These are phyloP conservation scores for Scaptodrosophila latifasciaeformis DNA, from an alignment of 2,888 invertebrate genomes.

Conservation along the genomic window DNA sequence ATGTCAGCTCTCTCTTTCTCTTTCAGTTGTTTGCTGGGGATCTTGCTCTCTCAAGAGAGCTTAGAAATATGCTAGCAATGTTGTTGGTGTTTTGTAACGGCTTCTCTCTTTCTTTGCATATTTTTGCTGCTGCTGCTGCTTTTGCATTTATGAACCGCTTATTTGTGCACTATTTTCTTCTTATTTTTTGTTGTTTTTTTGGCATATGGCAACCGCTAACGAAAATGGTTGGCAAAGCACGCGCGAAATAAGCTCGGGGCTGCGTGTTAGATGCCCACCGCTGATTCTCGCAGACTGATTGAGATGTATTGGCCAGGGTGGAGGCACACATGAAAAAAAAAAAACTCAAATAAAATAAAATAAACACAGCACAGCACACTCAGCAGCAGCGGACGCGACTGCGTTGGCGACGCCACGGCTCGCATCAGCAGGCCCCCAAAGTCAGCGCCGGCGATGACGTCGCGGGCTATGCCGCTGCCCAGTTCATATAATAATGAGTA, in stretches of 20 bases:
- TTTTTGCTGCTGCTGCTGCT: slow-evolving; percentile 26
- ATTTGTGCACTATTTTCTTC: no score
- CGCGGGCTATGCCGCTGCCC: slow-evolving; percentile 43
- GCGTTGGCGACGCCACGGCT: slow-evolving; percentile 4
- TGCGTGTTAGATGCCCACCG: slow-evolving; percentile 39
- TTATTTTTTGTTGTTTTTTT: no score
- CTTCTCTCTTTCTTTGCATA: slow-evolving; percentile 7
- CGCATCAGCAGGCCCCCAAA: neutral
- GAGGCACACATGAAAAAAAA: slow-evolving; percentile 27
- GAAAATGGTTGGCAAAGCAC: no score
- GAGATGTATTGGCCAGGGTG: slow-evolving; percentile 46
- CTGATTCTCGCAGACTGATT: slow-evolving; percentile 56
- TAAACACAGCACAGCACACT: slow-evolving; percentile 13
- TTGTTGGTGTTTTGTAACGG: no score
- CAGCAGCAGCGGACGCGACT: slow-evolving; percentile 3
- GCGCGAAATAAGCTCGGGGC: neutral
- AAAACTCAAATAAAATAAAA: slow-evolving; percentile 26
- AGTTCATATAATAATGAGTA: slow-evolving; percentile 18
- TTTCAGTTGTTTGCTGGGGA: slow-evolving; percentile 19
- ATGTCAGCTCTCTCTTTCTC: no score
- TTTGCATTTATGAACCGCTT: no score
- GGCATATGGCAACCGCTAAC: no score
- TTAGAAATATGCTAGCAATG: slow-evolving; percentile 32
- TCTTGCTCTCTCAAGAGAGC: no score
- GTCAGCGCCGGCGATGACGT: slow-evolving; percentile 12